Evolutionary conservation across 64 coral and sea anemone genomes (phyloP), one percentile per base, ranked within the genome.

Genomic region (Trachythela sp.): DNA sequence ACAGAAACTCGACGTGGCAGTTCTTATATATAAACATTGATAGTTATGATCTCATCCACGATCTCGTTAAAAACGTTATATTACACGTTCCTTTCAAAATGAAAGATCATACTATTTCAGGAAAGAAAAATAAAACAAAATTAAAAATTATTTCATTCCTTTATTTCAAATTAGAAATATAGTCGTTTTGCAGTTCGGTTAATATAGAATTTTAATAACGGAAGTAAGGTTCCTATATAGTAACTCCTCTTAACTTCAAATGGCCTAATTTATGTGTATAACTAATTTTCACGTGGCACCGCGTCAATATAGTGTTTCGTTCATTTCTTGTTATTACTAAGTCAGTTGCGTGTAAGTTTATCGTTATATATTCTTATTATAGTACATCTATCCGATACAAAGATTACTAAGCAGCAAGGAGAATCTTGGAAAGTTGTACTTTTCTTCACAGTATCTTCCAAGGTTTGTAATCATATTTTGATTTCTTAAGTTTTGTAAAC

Each of bases 381-480:
- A 80, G 75, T 80, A 80, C 8, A 37, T 35, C 34, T 29, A 80
- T 15, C 75, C 75, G 37, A 80, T 80, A 37, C 75, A 80, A 38
- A 80, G 30, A 80, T 2, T 80, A 68, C 20, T 68, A 17, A 80
- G 20, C 75, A 35, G 33, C 37, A 35, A 80, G 30, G 75, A 80
- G 30, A 80, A 80, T 80, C 75, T 80, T 80, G 75, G 75, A 15
- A 80, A 80, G 37, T 18, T 80, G 13, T 80, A 64, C 56, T 64
- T 24, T 64, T 64, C 56, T 24, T 64, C 22, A n/a, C 15, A 64
- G 6, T 24, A 24, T 64, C 26, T 27, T 8, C 20, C 56, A 10
- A 64, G 56, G 56, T 64, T 64, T 64, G 56, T 27, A 64, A 4
- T 26, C 56, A n/a, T n/a, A 18, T n/a, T 64, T n/a, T 64, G 56